phyloP scores from a whole-genome alignment of 2,113 vertebrate species.

The Chloroceryle aenea region DNA sequence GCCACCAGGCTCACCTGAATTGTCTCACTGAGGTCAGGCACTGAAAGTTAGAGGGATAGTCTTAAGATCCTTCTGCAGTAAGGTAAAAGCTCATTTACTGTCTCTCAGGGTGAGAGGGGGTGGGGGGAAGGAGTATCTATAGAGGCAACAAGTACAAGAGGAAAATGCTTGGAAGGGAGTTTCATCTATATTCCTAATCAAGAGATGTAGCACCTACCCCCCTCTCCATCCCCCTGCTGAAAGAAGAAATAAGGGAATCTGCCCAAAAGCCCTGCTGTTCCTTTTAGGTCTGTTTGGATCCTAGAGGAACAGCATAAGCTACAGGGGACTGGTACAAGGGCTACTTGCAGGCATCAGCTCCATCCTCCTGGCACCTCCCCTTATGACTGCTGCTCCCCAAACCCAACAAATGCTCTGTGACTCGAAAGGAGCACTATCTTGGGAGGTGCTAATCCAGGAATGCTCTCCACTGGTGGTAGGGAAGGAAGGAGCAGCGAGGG shows the following conservation, averaged over 20 bases:
- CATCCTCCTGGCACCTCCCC: neutral
- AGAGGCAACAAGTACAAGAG: neutral
- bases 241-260: neutral
- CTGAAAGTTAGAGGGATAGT: neutral
- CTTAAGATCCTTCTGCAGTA: neutral
- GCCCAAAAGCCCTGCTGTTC: neutral
- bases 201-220: neutral
- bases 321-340: neutral
- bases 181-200: neutral
- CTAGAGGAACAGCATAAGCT: neutral
- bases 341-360: neutral
- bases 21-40: neutral
- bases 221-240: neutral
- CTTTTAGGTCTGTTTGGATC: neutral
- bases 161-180: neutral
- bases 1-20: neutral
- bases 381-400: neutral
- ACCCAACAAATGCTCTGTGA: neutral
- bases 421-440: neutral
- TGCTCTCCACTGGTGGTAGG: neutral
- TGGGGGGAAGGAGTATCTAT: too few relatives aligned
- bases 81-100: neutral
- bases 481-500: neutral
- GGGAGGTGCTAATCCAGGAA: neutral
- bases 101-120: too few relatives aligned